These are phyloP conservation scores for Protobothrops flavoviridis DNA, from an alignment of 2,113 vertebrate genomes.

Conservation along the genomic window DNA sequence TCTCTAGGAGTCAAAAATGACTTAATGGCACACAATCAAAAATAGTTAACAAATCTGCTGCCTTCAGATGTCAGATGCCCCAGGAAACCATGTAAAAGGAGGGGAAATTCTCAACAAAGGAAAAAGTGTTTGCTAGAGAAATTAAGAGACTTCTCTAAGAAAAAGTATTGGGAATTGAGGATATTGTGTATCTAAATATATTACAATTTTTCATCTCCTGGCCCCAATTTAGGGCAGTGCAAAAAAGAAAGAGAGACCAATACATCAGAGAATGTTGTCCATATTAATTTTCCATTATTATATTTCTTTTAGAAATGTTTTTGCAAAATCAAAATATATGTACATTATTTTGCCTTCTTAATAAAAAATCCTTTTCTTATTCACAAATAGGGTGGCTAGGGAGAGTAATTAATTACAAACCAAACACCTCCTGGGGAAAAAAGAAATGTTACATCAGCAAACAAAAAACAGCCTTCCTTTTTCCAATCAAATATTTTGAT, in stretches of 20 bases:
- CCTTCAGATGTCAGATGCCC: neutral
- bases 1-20: neutral
- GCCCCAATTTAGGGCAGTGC: constrained; percentile 56
- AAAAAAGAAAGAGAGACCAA: constrained; percentile 39
- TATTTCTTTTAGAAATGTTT: neutral
- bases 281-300: constrained; percentile 40
- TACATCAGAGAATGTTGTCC: constrained; percentile 50
- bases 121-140: constrained; percentile 67
- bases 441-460: constrained; percentile 49
- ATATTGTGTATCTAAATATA: constrained; percentile 59
- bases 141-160: constrained; percentile 72
- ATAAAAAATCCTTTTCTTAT: constrained; percentile 65
- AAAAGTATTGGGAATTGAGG: neutral
- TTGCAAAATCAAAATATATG: constrained; percentile 59
- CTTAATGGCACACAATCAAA: neutral
- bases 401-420: constrained; percentile 69
- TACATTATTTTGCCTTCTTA: constrained; percentile 51
- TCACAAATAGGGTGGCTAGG: constrained; percentile 67
- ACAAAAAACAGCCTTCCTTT: constrained; percentile 31
- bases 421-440: constrained; percentile 15
- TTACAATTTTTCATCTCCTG: constrained; percentile 24
- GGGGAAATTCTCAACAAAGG: constrained; percentile 72
- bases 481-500: neutral
- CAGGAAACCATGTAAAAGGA: constrained; percentile 4
- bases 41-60: neutral